Conservation (phyloP, 2,113 vertebrate genomes). For the Mesembrinibis cayennensis region DNA sequence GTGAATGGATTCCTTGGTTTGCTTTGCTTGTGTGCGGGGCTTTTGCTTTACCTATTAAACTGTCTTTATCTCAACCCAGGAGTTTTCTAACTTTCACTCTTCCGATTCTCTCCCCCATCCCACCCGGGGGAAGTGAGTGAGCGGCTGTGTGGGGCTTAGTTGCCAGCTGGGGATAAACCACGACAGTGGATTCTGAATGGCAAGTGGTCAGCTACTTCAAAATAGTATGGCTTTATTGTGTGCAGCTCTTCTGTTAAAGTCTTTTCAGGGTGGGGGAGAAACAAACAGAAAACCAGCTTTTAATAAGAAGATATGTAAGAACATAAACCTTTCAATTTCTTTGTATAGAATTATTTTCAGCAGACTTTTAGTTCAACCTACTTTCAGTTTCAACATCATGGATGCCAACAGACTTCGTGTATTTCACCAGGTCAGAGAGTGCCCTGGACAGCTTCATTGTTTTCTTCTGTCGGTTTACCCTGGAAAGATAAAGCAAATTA, state of each 20-base stretch:
- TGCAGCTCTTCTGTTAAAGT: not conserved
- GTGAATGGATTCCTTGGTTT: too few species aligned
- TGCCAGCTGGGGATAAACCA: too few species aligned
- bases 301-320: not conserved
- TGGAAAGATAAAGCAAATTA: not conserved
- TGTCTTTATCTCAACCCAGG: too few species aligned
- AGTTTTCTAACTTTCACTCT: too few species aligned
- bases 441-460: constrained; percentile 96
- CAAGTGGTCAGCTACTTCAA: not conserved
- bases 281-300: not conserved
- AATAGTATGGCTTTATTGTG: not conserved
- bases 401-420: constrained; percentile 91
- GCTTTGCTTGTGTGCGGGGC: too few species aligned
- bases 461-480: constrained; percentile 84
- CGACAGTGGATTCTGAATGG: not conserved
- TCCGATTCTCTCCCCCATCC: too few species aligned
- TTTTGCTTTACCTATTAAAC: too few species aligned
- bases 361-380: constrained; percentile 60
- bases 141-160: too few species aligned
- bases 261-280: not conserved
- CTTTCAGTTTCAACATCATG: constrained; percentile 91
- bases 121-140: too few species aligned
- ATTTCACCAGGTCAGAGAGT: constrained; percentile 96
- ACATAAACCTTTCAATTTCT: not conserved
- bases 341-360: not conserved